Base-by-base conservation (phyloP, 2,888 invertebrate genomes). In the Mycalesis mineus region DNA sequence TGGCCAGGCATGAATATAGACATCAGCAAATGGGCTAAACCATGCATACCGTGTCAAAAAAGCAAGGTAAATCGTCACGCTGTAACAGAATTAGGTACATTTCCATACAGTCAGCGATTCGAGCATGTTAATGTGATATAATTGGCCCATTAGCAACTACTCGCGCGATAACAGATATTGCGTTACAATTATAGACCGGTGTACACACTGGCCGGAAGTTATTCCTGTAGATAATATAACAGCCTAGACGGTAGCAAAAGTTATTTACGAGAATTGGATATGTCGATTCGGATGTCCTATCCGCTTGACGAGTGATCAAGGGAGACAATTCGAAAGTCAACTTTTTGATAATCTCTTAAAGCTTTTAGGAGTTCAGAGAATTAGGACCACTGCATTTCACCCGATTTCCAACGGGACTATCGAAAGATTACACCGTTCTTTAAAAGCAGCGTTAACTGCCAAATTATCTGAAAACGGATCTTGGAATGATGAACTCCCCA, bases 121-220 rank as follows among this genome's bases (percentile, higher is more conserved):
- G 50, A 61, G 28, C 67, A 67, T 17, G 31, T 67, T n/a, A 67
- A 67, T n/a, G 44, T n/a, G 63, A 67, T 66, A 48, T 51, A 68
- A 6, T 62, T 69, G 5, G 69, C 68, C 5, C 70, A 64, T 0
- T 44, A 13, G n/a, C 28, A 1, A 13, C 13, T 58, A 1, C 13
- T 7, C 1, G 44, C 0, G 65, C n/a, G 22, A 61, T 14, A 58
- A 63, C 54, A 62, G 60, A 37, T 67, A 68, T 55, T 52, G 51
- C 47, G 71, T 14, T 28, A 7, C 9, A n/a, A n/a, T n/a, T n/a
- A n/a, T n/a, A n/a, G n/a, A n/a, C n/a, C n/a, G n/a, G n/a, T n/a
- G n/a, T n/a, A 69, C 66, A 7, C 31, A 64, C 7, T 69, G 71
- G 69, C 68, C 69, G 0, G 68, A 70, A 55, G 70, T n/a, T n/a